A percentile compares a stretch with the other conserved stretches of the same genome.
Conservation (phyloP, 2,797 vertebrate species). For the Danio tinwini region DNA sequence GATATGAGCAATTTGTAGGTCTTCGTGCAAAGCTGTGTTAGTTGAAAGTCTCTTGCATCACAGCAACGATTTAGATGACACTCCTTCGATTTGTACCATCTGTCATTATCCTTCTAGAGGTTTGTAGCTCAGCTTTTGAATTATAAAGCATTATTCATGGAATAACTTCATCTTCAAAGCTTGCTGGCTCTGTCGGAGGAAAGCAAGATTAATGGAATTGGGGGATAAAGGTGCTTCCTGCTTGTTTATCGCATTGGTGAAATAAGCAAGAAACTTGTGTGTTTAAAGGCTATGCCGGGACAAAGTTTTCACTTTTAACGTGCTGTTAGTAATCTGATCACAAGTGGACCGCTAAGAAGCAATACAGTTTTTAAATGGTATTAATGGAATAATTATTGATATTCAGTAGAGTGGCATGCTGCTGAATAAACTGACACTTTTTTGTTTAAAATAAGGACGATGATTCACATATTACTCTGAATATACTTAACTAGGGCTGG, state of each 20-base stretch:
- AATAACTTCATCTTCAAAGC: conserved; percentile 36
- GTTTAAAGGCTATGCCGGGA: background rate
- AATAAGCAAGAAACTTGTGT: background rate
- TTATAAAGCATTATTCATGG: conserved; percentile 51
- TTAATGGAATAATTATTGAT: too few relatives aligned
- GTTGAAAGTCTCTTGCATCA: conserved; percentile 14
- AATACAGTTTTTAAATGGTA: too few relatives aligned
- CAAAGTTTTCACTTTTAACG: too few relatives aligned
- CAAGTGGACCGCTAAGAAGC: too few relatives aligned
- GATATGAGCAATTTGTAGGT: background rate
- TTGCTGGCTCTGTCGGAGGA: conserved; percentile 8
- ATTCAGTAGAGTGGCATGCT: too few relatives aligned
- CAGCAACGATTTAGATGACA: background rate
- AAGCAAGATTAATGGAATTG: conserved; percentile 2
- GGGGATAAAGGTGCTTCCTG: conserved; percentile 21
- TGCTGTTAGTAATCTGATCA: too few relatives aligned
- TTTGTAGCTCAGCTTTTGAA: conserved; percentile 39
- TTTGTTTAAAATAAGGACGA: too few relatives aligned
- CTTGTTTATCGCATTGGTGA: background rate
- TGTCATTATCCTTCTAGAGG: conserved; percentile 20
- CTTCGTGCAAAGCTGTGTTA: background rate
- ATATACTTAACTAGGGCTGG: too few relatives aligned
- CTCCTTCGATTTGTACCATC: conserved; percentile 18
- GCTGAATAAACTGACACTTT: too few relatives aligned
- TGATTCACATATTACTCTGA: too few relatives aligned